Conservation (phyloP, 53 echinoderm and acorn worm species). For the Astropecten irregularis region DNA sequence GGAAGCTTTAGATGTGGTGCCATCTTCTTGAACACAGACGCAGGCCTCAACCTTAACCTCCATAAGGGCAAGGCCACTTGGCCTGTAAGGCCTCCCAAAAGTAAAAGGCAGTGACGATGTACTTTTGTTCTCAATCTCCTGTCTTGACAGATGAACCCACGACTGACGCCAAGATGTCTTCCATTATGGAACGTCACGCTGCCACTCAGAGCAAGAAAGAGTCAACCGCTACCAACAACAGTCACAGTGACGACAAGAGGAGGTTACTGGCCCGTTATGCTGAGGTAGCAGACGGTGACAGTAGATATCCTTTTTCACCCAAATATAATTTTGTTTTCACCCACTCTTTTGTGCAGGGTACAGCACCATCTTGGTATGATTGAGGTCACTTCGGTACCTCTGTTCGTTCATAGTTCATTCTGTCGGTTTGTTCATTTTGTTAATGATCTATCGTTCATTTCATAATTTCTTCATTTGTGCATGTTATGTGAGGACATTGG, state of each 20-base stretch:
- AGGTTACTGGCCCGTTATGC: conserved; percentile 82
- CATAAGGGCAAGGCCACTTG: too few species aligned
- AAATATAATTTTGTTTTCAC: background rate
- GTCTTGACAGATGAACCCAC: conserved; percentile 50
- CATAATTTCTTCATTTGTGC: too few species aligned
- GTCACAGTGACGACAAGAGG: conserved; percentile 27
- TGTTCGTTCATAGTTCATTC: background rate
- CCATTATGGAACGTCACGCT: conserved; percentile 96
- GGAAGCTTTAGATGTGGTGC: too few species aligned
- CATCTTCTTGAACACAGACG: too few species aligned
- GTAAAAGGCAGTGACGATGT: too few species aligned
- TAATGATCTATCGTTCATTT: too few species aligned
- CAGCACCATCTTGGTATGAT: background rate
- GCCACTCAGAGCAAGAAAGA: conserved; percentile 76
- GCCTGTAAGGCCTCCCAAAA: too few species aligned
- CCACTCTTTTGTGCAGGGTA: background rate
- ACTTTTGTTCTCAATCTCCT: too few species aligned
- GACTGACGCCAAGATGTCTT: conserved; percentile 77
- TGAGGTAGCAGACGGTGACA: conserved; percentile 85
- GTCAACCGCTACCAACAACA: background rate
- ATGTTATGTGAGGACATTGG: too few species aligned
- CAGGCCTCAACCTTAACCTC: too few species aligned
- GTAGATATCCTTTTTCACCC: conserved; percentile 88
- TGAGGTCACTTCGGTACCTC: background rate
- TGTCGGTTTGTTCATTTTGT: too few species aligned